Conservation (phyloP, 2,113 vertebrate species). For the Gavia stellata region DNA sequence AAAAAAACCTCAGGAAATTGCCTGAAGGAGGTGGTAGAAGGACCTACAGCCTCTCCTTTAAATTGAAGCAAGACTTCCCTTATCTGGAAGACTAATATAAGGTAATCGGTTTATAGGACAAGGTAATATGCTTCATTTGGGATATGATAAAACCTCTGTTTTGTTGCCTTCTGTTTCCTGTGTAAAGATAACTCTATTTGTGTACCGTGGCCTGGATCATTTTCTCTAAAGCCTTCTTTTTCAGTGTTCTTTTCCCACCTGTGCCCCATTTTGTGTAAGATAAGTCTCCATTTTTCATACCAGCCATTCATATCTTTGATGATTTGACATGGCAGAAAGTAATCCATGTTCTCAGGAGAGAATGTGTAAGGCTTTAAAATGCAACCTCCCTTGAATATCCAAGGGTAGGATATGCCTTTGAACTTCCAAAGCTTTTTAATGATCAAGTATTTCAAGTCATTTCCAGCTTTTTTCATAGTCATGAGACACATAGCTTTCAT, state of each 20-base stretch:
- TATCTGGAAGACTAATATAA: not conserved
- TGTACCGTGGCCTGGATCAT: not conserved
- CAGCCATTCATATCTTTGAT: not conserved
- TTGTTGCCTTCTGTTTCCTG: not conserved
- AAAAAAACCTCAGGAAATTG: not conserved
- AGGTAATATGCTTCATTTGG: not conserved
- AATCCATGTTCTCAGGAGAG: not conserved
- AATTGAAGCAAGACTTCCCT: not conserved
- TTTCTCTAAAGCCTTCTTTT: not conserved
- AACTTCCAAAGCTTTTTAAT: not conserved
- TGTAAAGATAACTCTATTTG: not conserved
- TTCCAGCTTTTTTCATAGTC: not conserved
- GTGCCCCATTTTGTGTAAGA: not conserved
- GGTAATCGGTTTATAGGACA: not conserved
- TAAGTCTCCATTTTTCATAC: not conserved
- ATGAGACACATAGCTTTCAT: not conserved
- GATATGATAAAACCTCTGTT: accelerated
- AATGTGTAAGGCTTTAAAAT: not conserved
- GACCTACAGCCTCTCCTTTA: not conserved
- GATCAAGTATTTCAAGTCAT: not conserved
- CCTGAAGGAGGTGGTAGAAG: not conserved
- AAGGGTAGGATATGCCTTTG: not conserved
- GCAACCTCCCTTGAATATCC: not conserved
- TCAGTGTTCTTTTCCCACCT: not conserved
- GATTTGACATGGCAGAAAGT: not conserved